Evolutionary conservation across 2,797 vertebrate genomes (phyloP), one percentile per base, ranked within the genome.

Genomic region (Sebastes steindachneri): DNA sequence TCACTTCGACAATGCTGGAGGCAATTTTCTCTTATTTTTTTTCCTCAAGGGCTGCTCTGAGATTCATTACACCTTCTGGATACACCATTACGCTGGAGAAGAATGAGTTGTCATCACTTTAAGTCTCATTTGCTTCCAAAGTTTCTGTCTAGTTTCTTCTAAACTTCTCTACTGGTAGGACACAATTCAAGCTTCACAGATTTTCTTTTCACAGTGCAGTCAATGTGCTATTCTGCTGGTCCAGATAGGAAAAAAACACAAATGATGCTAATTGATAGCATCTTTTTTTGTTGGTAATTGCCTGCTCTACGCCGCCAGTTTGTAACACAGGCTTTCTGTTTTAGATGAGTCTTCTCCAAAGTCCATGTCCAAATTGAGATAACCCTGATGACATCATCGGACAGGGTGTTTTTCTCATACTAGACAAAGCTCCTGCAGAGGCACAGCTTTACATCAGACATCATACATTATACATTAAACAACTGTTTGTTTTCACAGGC

Each of bases 21-120:
- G 58, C 48, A 72, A 23, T 58, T 75, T 75, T 70, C 48, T 59
- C 4, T 75, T 51, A 48, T 25, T 25, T 73, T 23, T 29, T 68
- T 59, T 67, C 35, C 25, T 57, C 8, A 74, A 59, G 33, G 2
- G 21, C 48, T 41, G 71, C 63, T 60, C 68, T 54, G 66, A 68
- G 75, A 77, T 75, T 80, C 45, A 83, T 66, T 64, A 66, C 54
- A 78, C 33, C 54, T 68, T 59, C 60, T 66, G 48, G 31, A 69
- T 19, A 54, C 63, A 58, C 9, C 12, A 25, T 62, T 55, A 64
- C 4, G 21, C n/a, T 55, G 33, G 11, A 17, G 68, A 31, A 23
- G 33, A 48, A 70, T 29, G 7, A 64, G 19, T 71, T 74, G 17
- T 41, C 66, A 55, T 59, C 68, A 77, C 9, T 73, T 48, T 48